phyloP scores from a whole-genome alignment of 2,797 vertebrate species.

The Bradypus variegatus region DNA sequence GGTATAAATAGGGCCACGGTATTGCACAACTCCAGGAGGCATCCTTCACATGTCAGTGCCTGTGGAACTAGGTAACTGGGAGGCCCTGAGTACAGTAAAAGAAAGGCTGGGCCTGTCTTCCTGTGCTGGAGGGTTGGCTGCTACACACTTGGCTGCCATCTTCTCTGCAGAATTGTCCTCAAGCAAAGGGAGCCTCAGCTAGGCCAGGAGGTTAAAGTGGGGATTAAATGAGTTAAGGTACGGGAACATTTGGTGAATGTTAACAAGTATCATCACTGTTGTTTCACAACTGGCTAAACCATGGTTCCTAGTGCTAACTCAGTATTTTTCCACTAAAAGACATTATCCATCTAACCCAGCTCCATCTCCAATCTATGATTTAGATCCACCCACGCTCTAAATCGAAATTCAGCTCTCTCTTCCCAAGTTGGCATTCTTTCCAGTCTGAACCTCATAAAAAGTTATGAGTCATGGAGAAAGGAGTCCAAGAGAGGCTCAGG shows the following conservation, averaged over 20 bases:
- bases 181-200: neutral
- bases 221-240: neutral
- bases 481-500: neutral
- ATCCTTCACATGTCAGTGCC: accelerated
- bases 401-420: neutral
- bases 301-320: neutral
- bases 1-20: too few species aligned
- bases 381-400: neutral
- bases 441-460: neutral
- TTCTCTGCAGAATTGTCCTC: neutral
- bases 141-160: neutral
- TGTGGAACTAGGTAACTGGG: accelerated
- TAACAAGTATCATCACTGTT: neutral
- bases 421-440: neutral
- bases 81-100: neutral
- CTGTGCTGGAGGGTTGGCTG: neutral
- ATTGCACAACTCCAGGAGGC: neutral
- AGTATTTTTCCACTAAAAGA: neutral
- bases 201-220: neutral
- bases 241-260: neutral
- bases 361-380: neutral
- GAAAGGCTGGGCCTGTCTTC: neutral
- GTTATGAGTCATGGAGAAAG: constrained; percentile 25
- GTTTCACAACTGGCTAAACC: neutral
- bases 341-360: neutral